Conservation (phyloP, 2,113 vertebrate species). For the Callithrix jacchus region DNA sequence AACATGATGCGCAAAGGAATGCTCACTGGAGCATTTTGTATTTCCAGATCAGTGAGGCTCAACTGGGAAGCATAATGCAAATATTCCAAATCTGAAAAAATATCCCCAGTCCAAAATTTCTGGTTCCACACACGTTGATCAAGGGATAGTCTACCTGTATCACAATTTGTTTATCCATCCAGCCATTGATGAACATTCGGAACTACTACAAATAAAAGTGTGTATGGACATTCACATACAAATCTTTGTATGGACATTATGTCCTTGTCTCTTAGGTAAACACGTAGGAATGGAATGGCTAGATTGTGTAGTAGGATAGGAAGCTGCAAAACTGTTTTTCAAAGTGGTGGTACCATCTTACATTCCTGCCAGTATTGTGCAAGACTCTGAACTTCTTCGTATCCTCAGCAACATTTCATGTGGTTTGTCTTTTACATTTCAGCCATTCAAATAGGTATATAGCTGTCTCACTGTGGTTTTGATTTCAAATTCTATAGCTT, state of each 20-base stretch:
- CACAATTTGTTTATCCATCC: neutral
- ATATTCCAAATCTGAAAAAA: neutral
- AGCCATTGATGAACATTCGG: neutral
- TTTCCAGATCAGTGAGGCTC: neutral
- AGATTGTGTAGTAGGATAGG: neutral
- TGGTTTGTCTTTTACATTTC: neutral
- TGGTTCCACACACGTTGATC: neutral
- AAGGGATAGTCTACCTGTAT: neutral
- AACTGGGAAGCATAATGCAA: neutral
- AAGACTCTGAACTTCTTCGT: neutral
- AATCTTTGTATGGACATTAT: neutral
- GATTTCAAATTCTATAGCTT: neutral
- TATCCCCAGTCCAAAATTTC: neutral
- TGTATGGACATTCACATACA: neutral
- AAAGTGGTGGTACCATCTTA: neutral
- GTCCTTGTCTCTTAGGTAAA: neutral
- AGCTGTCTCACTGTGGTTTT: neutral
- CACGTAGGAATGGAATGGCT: neutral
- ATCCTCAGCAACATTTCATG: neutral
- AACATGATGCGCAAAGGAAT: neutral
- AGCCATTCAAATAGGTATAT: neutral
- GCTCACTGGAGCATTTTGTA: neutral
- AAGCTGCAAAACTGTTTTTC: slow-evolving; percentile 6
- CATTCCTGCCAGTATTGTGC: neutral
- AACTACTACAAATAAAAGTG: neutral